Evolutionary conservation across 2,888 invertebrate genomes (phyloP), one percentile per base, ranked within the genome.

Genomic region (Drosophila nigritarsus): DNA sequence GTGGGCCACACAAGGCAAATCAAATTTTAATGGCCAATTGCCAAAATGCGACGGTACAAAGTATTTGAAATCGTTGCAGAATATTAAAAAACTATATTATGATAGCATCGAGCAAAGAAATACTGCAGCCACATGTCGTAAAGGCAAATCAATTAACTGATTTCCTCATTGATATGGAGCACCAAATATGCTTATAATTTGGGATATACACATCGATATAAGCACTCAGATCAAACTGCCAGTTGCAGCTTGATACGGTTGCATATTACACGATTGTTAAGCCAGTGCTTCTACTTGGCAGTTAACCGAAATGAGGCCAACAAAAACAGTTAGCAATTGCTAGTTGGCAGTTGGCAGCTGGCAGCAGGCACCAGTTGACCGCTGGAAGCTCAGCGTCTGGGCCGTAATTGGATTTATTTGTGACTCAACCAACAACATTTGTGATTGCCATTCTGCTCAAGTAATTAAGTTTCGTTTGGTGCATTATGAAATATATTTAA

Each of bases 1-100:
- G 83, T 86, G 85, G 88, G 82, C 83, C 80, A 72, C 77, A 82
- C 66, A 74, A 66, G 73, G 56, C 60, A 71, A 63, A 77, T 77
- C 83, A 86, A 88, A 83, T 85, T 85, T 85, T 82, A 80, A 86
- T 85, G 88, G 85, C 86, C 86, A 80, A 80, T 83, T 88, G 85
- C 88, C 85, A 88, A 83, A 70, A 72, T 65, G 58, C 42, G 58
- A 29, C 63, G 38, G 53, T 27, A 24, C 49, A 48, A 40, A 42
- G n/a, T 38, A 30, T 18, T 40, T 42, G 65, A 50, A 73, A 68
- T 73, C 61, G 74, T 73, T 65, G 82, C 71, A 82, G 80, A 76
- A 85, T 87, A 87, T 87, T 87, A 85, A 87, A 87, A 85, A 51
- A 51, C 3, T 76, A 85, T 88, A 88, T 85, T 84, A 74, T 74